Conservation (phyloP, 2,113 vertebrate genomes). For the Seriola aureovittata region DNA sequence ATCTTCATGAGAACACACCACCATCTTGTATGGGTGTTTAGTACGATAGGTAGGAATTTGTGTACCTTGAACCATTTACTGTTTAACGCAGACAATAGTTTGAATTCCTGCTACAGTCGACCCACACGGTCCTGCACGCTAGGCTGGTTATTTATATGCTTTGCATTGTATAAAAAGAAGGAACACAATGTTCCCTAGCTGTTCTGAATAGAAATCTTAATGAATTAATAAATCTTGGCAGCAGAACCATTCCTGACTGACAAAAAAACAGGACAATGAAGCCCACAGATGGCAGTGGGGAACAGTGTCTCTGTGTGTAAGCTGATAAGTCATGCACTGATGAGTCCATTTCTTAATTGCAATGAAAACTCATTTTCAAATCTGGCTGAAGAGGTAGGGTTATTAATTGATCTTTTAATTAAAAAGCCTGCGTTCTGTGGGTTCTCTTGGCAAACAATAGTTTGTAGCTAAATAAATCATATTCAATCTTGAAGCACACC, state of each 20-base stretch:
- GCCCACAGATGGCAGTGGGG: conserved; percentile 78
- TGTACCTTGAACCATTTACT: conserved; percentile 61
- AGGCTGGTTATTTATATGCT: conserved; percentile 81
- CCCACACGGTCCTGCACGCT: conserved; percentile 62
- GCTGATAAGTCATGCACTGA: conserved; percentile 88
- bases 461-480: conserved; percentile 77
- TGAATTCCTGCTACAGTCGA: conserved; percentile 49
- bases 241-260: conserved; percentile 76
- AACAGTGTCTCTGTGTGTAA: conserved; percentile 83
- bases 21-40: not conserved
- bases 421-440: conserved; percentile 71
- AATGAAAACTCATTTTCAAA: conserved; percentile 83
- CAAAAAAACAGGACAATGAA: conserved; percentile 79
- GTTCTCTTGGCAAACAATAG: conserved; percentile 74
- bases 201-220: conserved; percentile 84
- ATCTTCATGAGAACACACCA: conserved; percentile 9
- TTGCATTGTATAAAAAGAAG: conserved; percentile 72
- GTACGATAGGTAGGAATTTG: conserved; percentile 24
- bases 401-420: conserved; percentile 86
- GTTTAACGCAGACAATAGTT: conserved; percentile 54
- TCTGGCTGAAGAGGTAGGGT: conserved; percentile 81
- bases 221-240: conserved; percentile 87
- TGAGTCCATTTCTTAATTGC: conserved; percentile 86
- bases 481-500: conserved; percentile 66
- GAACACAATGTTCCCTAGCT: conserved; percentile 82